Conservation (phyloP, 2,797 vertebrate genomes). For the Phrynocephalus vlangalii region DNA sequence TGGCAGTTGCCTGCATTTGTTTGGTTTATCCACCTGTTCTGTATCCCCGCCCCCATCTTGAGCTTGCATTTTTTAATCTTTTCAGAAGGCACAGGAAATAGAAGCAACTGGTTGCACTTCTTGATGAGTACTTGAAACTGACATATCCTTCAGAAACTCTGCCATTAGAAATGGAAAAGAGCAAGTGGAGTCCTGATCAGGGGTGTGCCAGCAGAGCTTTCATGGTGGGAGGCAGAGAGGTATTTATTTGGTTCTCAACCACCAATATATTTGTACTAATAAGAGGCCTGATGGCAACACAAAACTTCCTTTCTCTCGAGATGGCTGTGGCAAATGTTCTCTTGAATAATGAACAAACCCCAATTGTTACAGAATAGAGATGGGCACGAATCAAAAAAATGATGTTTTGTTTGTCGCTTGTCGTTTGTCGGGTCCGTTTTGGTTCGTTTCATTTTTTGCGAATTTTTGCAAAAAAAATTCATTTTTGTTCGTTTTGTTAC, state of each 20-base stretch:
- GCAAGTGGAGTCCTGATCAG: not conserved
- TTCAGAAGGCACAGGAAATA: not conserved
- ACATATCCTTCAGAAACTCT: not conserved
- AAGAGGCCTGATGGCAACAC: constrained; percentile 6
- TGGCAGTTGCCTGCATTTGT: not conserved
- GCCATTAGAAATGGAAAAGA: not conserved
- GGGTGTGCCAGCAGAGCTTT: constrained; percentile 13
- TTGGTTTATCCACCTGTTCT: not conserved
- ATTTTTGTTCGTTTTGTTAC: no score
- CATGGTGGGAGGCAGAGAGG: constrained; percentile 2
- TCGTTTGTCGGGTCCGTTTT: no score
- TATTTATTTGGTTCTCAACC: not conserved
- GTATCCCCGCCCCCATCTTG: not conserved
- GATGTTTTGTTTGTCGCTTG: no score
- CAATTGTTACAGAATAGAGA: not conserved
- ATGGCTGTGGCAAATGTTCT: not conserved
- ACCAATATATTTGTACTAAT: constrained; percentile 1
- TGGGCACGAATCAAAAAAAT: no score
- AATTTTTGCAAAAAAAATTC: no score
- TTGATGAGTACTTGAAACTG: not conserved
- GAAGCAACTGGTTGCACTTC: constrained; percentile 1
- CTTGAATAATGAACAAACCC: not conserved
- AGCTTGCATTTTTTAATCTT: not conserved
- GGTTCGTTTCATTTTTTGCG: no score
- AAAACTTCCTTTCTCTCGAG: not conserved